Base-by-base conservation (phyloP, 2,113 vertebrate species). In the Corvus hawaiiensis region DNA sequence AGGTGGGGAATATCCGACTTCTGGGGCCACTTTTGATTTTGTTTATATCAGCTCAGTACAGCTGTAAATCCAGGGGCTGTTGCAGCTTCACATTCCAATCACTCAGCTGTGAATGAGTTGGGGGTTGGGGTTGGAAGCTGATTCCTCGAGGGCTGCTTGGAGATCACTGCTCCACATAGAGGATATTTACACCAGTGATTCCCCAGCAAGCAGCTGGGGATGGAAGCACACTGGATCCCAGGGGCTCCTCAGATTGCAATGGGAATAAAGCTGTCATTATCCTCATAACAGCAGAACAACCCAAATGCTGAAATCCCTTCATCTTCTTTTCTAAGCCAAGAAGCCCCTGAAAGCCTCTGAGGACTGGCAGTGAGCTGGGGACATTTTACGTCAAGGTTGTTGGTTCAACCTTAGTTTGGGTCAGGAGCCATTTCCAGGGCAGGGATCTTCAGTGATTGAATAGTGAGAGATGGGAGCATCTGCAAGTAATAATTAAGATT, bases 1-100 rank as follows among this genome's bases (percentile, higher is more conserved):
- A 71, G 51, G 8, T 30, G 68, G 86, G 78, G 88, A 92, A 92
- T 94, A 92, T 86, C 55, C 4, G 51, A 19, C 90, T 71, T 44
- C 64, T 69, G 83, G 88, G 85, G n/a, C 75, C 72, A 55, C 44
- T 90, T 94, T 77, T 71, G 93, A 18, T 67, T 68, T 66, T 90
- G 88, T 90, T 93, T 95, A 33, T 94, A 56, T 80, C 87, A 63
- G 22, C 56, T 83, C 11, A 2, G 46, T 6, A 10, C 28, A 35
- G 71, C n/a, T 94, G 74, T 93, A 95, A 94, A 96, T 94, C 91
- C 76, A 81, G 52, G 10, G 35, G 23, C 59, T 86, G 88, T 72
- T 90, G 41, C 17, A 62, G 37, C 71, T 80, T 80, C 23, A 1
- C 75, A 86, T 86, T 37, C 64, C 82, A 51, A 0, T 85, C 84